Percentiles rank a stretch among this genome's conserved stretches.
phyloP scores from a whole-genome alignment of 2,888 invertebrate genomes.

The Agapetus fuscipes region DNA sequence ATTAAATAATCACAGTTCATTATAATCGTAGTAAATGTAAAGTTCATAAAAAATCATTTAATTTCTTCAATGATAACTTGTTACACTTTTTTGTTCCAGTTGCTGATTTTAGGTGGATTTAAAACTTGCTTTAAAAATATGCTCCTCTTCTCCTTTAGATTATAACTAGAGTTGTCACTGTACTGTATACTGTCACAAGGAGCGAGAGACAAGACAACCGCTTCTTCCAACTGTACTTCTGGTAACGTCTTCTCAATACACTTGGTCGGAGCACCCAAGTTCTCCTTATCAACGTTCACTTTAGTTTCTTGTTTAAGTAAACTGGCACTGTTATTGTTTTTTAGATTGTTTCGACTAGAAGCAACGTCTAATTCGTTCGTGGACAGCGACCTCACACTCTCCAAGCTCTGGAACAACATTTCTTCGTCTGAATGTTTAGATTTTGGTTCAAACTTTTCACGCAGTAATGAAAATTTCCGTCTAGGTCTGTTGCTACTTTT shows the following conservation, averaged over 20 bases:
- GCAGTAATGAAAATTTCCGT: constrained; percentile 48
- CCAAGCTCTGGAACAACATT: constrained; percentile 35
- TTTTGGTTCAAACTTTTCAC: constrained; percentile 49
- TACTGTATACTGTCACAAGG: constrained; percentile 20
- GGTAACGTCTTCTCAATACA: constrained; percentile 6
- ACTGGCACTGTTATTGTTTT: constrained; percentile 9
- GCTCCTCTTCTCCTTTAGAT: constrained; percentile 43
- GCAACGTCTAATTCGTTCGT: constrained; percentile 23
- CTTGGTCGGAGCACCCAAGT: constrained; percentile 23
- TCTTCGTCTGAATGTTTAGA: constrained; percentile 40
- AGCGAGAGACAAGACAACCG: constrained; percentile 21
- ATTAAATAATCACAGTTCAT: constrained; percentile 8
- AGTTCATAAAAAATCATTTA: no score
- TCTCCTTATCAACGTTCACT: constrained; percentile 24
- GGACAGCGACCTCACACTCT: constrained; percentile 25
- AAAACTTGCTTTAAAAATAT: constrained; percentile 49
- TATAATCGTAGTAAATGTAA: no score
- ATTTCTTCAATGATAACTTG: background rate
- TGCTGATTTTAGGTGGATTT: constrained; percentile 46
- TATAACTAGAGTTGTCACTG: constrained; percentile 25
- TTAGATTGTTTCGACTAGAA: constrained; percentile 21
- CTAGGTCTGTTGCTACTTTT: constrained; percentile 37
- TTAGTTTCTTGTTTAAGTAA: constrained; percentile 15
- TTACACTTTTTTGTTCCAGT: constrained; percentile 25
- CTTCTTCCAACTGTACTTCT: constrained; percentile 6